Conservation (phyloP, 1,140 invertebrate genomes). For the Palaemon carinicauda region DNA sequence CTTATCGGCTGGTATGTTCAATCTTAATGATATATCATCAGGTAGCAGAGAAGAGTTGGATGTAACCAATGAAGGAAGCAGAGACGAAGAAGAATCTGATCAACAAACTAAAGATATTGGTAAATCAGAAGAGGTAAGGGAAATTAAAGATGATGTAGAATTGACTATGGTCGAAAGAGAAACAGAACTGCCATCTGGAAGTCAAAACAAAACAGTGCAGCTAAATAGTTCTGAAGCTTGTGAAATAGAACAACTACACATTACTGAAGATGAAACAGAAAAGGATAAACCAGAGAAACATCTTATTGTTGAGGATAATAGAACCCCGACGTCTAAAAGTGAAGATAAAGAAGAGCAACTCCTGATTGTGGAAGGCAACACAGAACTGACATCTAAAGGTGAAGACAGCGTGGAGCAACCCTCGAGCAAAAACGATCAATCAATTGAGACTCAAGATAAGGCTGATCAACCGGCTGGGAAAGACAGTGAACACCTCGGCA, state of each 20-base stretch:
- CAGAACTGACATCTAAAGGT: not conserved
- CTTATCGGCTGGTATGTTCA: not conserved
- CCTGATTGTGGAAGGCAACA: not conserved
- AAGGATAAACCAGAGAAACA: not conserved
- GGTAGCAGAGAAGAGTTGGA: not conserved
- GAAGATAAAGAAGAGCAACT: not conserved
- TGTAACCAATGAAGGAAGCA: not conserved
- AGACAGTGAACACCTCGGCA: no score
- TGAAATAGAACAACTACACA: no score
- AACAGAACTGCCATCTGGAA: no score
- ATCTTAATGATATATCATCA: slow-evolving; percentile 2
- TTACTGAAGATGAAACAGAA: not conserved
- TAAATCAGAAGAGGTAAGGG: not conserved
- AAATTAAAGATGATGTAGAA: no score
- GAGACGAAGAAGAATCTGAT: not conserved
- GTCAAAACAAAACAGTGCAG: no score
- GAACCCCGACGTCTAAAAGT: not conserved
- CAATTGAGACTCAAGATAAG: no score
- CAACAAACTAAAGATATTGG: not conserved
- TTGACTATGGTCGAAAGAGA: no score
- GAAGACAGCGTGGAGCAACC: not conserved
- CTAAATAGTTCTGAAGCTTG: no score
- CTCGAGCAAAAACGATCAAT: no score
- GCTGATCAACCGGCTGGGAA: no score
- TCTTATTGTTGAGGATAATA: no score